Evolutionary conservation across 2,113 vertebrate genomes (phyloP), one percentile per base, ranked within the genome.

Genomic region (Indicator indicator): DNA sequence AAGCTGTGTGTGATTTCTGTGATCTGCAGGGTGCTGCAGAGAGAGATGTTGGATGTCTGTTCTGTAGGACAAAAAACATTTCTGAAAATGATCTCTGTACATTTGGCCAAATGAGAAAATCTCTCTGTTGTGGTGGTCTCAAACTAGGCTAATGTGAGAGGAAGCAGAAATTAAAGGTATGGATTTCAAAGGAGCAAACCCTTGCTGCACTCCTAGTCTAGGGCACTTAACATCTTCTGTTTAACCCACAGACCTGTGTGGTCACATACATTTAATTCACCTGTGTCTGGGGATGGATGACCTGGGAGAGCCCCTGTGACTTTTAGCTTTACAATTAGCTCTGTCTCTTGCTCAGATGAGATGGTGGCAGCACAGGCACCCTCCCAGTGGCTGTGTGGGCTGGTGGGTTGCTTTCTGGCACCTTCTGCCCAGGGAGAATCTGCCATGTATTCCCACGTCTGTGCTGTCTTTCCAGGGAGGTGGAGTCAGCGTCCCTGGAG

Each of bases 131-230:
- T 70, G 50, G 71, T 88, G 40, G 68, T 90, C 79, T 95, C 64
- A 54, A 93, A 50, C 42, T 30, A 73, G 52, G 36, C 56, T 90
- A 88, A 93, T 0, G 3, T 88, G 70, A 71, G 44, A 76, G 55
- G 78, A 89, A 79, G 55, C 12, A 83, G 78, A 69, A 83, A 59
- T 64, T 83, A 92, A 86, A 76, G 5, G 9, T 74, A 58, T 17
- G 23, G 24, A 88, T 95, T 89, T 94, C 88, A 85, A 88, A 96
- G 90, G 36, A 46, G 28, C 27, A 92, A 90, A 70, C 33, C 32
- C 20, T 42, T 16, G 3, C 46, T 7, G 8, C 0, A 0, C 27
- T 42, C 8, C 6, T 28, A 73, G 33, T 73, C 71, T 0, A 0
- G 40, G 71, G 15, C 23, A 21, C 16, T 86, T 68, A 58, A 62